Conservation (phyloP, 2,113 vertebrate species). For the Danio rerio region DNA sequence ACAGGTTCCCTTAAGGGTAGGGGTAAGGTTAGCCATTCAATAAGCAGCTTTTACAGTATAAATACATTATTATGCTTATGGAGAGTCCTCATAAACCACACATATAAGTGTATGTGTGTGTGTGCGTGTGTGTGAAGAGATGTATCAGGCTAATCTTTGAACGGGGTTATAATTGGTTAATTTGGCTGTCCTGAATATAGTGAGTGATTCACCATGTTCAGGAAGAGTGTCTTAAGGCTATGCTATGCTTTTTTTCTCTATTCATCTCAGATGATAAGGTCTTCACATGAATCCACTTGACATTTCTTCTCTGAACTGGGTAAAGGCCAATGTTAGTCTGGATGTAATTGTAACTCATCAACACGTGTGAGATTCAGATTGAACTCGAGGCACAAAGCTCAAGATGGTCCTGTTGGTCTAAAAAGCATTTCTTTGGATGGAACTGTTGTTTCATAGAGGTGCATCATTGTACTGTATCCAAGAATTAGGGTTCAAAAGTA, state of each 20-base stretch:
- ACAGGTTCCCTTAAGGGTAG: too few relatives aligned
- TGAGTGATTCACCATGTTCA: slow-evolving; percentile 68
- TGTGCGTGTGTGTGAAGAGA: slow-evolving; percentile 52
- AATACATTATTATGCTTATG: too few relatives aligned
- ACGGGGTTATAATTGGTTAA: slow-evolving; percentile 75
- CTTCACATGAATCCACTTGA: slow-evolving; percentile 42
- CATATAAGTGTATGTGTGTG: too few relatives aligned
- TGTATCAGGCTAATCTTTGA: slow-evolving; percentile 75
- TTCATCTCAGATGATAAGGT: slow-evolving; percentile 60
- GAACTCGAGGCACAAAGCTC: background rate
- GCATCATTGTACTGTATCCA: too few relatives aligned
- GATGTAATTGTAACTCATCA: slow-evolving; percentile 16
- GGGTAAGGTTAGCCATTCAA: too few relatives aligned
- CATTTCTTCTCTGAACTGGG: slow-evolving; percentile 47
- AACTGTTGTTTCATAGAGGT: background rate
- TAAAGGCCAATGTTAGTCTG: slow-evolving; percentile 35
- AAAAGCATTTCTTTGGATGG: background rate
- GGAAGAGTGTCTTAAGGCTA: slow-evolving; percentile 65
- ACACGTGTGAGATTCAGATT: background rate
- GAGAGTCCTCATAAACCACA: too few relatives aligned
- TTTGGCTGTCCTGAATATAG: slow-evolving; percentile 69
- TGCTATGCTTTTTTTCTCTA: slow-evolving; percentile 51
- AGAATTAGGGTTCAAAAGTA: too few relatives aligned
- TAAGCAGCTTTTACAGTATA: too few relatives aligned
- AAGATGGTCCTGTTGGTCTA: background rate